Percentiles rank a stretch among this genome's conserved stretches.
Evolutionary conservation across 2,888 invertebrate species (phyloP).

Genomic region (Lacanobia wlatinum): DNA sequence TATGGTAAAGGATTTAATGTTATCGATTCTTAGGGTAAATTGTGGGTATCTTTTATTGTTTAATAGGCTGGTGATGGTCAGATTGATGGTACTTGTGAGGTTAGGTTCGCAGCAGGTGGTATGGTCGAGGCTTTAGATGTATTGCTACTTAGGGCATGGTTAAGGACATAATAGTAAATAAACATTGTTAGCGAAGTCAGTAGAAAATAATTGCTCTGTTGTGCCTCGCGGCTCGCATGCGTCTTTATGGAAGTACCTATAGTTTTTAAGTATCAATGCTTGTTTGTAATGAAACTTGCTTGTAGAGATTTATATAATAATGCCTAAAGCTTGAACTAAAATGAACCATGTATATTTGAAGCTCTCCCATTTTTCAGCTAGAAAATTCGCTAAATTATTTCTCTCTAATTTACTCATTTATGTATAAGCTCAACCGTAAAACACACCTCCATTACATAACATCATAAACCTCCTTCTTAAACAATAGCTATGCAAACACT

Average conservation of each 20-base stretch:
- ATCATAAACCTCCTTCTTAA: constrained; percentile 21
- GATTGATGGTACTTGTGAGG: constrained; percentile 21
- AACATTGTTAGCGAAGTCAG: constrained; percentile 11
- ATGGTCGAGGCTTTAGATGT: background rate
- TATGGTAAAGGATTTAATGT: constrained; percentile 58
- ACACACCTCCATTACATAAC: background rate
- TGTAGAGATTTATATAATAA: background rate
- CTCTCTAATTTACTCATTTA: too few species aligned
- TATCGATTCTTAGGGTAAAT: constrained; percentile 50
- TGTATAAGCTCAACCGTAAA: constrained; percentile 5
- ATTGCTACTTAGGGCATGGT: constrained; percentile 7
- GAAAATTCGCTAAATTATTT: background rate
- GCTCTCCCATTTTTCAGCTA: background rate
- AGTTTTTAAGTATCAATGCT: background rate
- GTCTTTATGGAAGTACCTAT: background rate
- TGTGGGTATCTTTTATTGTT: constrained; percentile 51
- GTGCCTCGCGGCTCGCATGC: background rate
- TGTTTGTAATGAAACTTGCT: background rate
- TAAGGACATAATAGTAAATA: constrained; percentile 20
- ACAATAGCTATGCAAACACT: constrained; percentile 17
- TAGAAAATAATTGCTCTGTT: constrained; percentile 28
- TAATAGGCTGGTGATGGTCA: constrained; percentile 34
- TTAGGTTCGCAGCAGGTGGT: constrained; percentile 32
- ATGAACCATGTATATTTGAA: too few species aligned
- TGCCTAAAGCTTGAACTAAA: background rate